Evolutionary conservation across 2,797 vertebrate genomes (phyloP).

Genomic region (Dermochelys coriacea): DNA sequence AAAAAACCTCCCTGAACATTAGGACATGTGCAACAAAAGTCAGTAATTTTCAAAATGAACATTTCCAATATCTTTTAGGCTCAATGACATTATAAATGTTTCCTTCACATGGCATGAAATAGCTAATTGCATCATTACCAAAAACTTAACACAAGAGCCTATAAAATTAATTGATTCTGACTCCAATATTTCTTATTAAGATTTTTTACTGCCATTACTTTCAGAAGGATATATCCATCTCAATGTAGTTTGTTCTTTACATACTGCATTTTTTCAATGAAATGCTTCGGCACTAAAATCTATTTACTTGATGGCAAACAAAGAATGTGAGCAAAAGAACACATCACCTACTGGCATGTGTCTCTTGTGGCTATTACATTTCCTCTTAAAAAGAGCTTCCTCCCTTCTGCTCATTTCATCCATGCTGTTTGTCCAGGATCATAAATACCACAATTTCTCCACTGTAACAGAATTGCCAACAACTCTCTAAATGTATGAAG

Average conservation of each 20-base stretch:
- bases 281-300: neutral
- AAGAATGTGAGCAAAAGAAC: neutral
- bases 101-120: neutral
- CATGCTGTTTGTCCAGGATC: neutral
- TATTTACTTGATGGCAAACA: neutral
- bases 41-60: neutral
- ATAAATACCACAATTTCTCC: neutral
- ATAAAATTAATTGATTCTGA: neutral
- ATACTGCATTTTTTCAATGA: neutral
- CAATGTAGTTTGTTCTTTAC: neutral
- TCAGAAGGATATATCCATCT: neutral
- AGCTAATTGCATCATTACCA: neutral
- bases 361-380: neutral
- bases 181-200: neutral
- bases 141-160: neutral
- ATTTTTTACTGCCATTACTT: neutral
- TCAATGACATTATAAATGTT: neutral
- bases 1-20: neutral
- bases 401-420: neutral
- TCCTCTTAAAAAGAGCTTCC: conserved; percentile 3
- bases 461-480: neutral
- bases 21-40: neutral
- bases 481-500: neutral
- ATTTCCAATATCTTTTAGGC: neutral
- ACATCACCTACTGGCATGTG: neutral